Base-by-base conservation (phyloP, 2,797 vertebrate species). In the Hemitrygon akajei region DNA sequence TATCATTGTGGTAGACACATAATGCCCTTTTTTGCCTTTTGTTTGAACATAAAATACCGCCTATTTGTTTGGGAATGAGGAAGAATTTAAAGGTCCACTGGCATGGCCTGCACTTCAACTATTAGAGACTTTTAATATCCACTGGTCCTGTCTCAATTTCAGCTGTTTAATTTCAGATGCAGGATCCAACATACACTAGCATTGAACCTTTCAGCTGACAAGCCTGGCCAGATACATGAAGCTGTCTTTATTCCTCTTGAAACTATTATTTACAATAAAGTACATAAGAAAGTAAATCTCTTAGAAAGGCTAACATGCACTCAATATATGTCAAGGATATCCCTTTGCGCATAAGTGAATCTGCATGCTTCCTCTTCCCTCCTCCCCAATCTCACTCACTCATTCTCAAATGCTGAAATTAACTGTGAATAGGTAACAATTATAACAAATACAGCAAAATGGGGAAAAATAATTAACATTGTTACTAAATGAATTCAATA, bases 131-230 rank as follows among this genome's bases (percentile, higher is more conserved):
- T 92, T 73, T 76, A 69, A 93, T 58, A 93, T 93, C 91, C 91
- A 93, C 91, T 93, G 91, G 91, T 93, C 91, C 91, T 75, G 91
- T 56, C 91, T 93, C 27, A 71, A 93, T 93, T 93, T 37, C 40
- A 93, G 69, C 11, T 93, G 25, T 12, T 93, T 75, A 56, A 71
- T 47, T 93, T 14, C 9, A 69, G 37, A 92, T 92, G 71, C 11
- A 75, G 40, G 66, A 75, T 56, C 91, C 30, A 93, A 69, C 71
- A 37, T 71, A 6, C 20, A 25, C 34, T 91, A 12, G 18, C 25
- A 56, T 3, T 47, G 25, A 12, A 76, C 40, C 40, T 69, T 16
- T 27, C n/a, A 91, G 37, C n/a, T 66, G 37, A 66, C 63, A 91
- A 60, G 58, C 14, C 81, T 27, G 47, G 47, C 81, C 47, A 56